Evolutionary conservation across 2,888 invertebrate genomes (phyloP), one percentile per base, ranked within the genome.

Genomic region (Caenorhabditis sp.): DNA sequence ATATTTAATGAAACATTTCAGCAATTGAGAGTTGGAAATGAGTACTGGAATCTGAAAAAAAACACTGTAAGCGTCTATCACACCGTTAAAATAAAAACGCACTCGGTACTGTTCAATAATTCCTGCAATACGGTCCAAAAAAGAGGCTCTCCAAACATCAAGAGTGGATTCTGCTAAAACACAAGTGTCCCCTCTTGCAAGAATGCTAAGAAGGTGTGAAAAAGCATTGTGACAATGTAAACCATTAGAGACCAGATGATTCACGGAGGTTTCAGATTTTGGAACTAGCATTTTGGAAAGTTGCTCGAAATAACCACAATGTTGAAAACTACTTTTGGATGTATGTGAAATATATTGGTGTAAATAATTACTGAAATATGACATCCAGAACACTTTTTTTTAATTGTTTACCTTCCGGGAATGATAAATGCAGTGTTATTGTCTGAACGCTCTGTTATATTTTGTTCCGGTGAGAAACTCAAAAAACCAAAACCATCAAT

Each of bases 1-100:
- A 27, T 81, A 81, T 46, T 81, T 81, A 13, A 74, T 53, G 26
- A 81, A 79, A 41, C 79, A 78, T 58, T 72, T 74, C 13, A 81
- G 53, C 7, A 81, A 30, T 37, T 81, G 79, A 1, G 75, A 41
- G 22, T 79, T 78, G 3, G 76, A 61, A n/a, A 79, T 65, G 1
- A 79, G 17, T n/a, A 79, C 35, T 8, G 71, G 27, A 9, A 79
- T 53, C 73, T 81, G 43, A 50, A 76, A 52, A 46, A 7, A 26
- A 11, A 46, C 4, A 17, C 8, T 32, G 15, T 27, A 35, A 48
- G n/a, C n/a, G n/a, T n/a, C n/a, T n/a, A n/a, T n/a, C n/a, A n/a
- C n/a, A n/a, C n/a, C n/a, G n/a, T n/a, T n/a, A n/a, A n/a, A n/a
- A n/a, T n/a, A n/a, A n/a, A n/a, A n/a, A n/a, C n/a, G 5, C 37